Evolutionary conservation across 2,888 invertebrate species (phyloP).

Genomic region (Acheta domesticus): DNA sequence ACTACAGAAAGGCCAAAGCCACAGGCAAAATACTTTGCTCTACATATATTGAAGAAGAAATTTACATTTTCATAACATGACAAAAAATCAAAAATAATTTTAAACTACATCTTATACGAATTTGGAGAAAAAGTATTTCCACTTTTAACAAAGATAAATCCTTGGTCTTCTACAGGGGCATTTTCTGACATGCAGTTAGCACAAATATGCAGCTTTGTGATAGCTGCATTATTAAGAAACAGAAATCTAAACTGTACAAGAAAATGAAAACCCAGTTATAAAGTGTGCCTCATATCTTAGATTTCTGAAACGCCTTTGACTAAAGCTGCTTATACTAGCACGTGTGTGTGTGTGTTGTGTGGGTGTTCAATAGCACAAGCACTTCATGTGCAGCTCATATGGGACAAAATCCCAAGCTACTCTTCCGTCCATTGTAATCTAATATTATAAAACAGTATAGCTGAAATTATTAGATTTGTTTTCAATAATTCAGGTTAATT

Average conservation of each 20-base stretch:
- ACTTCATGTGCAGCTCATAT: not conserved
- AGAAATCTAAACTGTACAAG: not conserved
- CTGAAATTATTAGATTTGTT: no score
- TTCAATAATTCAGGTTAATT: no score
- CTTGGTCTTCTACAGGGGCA: constrained; percentile 3
- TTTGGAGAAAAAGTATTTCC: no score
- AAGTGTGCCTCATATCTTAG: not conserved
- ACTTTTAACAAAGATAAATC: not conserved
- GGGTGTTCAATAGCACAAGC: constrained; percentile 19
- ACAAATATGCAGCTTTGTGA: not conserved
- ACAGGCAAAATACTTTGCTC: no score
- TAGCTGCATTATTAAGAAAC: not conserved
- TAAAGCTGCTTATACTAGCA: not conserved
- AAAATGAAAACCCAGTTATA: not conserved
- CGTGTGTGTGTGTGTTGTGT: constrained; percentile 20
- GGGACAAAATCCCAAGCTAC: not conserved
- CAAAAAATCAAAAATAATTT: no score
- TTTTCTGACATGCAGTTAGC: not conserved
- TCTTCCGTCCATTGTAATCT: constrained; percentile 22
- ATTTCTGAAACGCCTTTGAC: not conserved
- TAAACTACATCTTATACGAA: no score
- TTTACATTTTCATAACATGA: no score
- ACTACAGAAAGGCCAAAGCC: no score
- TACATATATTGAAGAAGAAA: no score
- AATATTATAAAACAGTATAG: not conserved